These are phyloP conservation scores for Peromyscus melanophrys DNA, from an alignment of 2,797 vertebrate genomes.

Conservation along the genomic window DNA sequence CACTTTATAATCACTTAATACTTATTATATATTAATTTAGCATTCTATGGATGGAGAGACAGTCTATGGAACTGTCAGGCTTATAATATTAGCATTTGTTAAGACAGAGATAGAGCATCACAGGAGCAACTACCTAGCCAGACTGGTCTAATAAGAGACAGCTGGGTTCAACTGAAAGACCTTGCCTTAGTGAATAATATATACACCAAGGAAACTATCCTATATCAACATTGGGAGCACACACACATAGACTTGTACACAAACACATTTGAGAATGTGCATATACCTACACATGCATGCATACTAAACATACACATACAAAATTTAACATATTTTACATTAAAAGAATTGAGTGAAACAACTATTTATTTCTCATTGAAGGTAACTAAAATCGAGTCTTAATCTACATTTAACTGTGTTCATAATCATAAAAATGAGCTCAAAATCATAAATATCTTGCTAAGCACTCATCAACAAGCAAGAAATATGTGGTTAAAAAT, in stretches of 20 bases:
- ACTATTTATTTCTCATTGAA: background rate
- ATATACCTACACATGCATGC: background rate
- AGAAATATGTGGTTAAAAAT: background rate
- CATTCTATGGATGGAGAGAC: background rate
- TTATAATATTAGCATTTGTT: background rate
- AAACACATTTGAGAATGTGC: background rate
- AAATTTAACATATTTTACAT: background rate
- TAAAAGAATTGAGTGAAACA: background rate
- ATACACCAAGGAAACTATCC: background rate
- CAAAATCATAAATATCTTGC: background rate
- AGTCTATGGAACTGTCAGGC: background rate
- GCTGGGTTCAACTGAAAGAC: background rate
- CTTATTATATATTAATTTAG: background rate
- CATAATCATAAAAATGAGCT: slow-evolving; percentile 1
- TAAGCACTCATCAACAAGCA: background rate
- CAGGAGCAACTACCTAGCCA: background rate
- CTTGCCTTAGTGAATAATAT: background rate
- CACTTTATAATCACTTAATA: background rate
- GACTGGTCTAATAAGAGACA: background rate
- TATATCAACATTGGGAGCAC: background rate
- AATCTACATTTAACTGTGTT: background rate
- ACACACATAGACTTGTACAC: background rate
- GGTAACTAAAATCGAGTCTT: slow-evolving; percentile 26
- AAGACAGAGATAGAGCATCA: background rate
- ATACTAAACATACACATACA: background rate